Evolutionary conservation across 2,888 invertebrate species (phyloP), one percentile per base, ranked within the genome.

Genomic region (Zygothrica quintamaculata): DNA sequence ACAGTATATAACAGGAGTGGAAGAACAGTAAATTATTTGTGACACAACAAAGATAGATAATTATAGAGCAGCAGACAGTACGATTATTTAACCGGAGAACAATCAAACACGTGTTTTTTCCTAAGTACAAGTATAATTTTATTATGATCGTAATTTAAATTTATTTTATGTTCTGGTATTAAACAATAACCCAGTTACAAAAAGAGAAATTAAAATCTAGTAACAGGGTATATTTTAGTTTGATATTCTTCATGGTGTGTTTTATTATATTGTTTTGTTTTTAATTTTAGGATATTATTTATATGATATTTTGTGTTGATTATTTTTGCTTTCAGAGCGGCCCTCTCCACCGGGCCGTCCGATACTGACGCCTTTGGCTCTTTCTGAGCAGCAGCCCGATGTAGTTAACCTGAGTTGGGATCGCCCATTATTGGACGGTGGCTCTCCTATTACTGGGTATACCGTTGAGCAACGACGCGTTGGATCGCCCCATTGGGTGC

Each of bases 311-410:
- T 52, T n/a, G n/a, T n/a, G n/a, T 1, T 53, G 34, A 25, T 34
- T 33, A 2, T 51, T 51, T n/a, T n/a, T n/a, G n/a, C n/a, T n/a
- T 78, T 9, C 67, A 91, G 97, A 95, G 88, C 93, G 95, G 74
- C 96, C 97, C 65, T 93, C 94, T 55, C 93, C 94, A 60, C 97
- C 97, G 42, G 96, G 97, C 46, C 95, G 95, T 87, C 98, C 98
- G 44, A 94, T 95, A 76, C 93, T 97, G 65, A 93, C 95, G 68
- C 94, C 95, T 55, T 93, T 94, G 64, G 93, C 95, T 51, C 93
- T 94, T 64, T 93, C 95, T 66, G 93, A 94, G 65, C 93, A 94
- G 25, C 94, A 95, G 84, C 95, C 95, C n/a, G 96, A 97, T 89
- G 94, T 96, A 22, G 94, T 97, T 34, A 95, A 95, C 13, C 93